A percentile compares a stretch with the other conserved stretches of the same genome.
Conservation (phyloP, 2,888 invertebrate genomes). For the Conistra vaccinii region DNA sequence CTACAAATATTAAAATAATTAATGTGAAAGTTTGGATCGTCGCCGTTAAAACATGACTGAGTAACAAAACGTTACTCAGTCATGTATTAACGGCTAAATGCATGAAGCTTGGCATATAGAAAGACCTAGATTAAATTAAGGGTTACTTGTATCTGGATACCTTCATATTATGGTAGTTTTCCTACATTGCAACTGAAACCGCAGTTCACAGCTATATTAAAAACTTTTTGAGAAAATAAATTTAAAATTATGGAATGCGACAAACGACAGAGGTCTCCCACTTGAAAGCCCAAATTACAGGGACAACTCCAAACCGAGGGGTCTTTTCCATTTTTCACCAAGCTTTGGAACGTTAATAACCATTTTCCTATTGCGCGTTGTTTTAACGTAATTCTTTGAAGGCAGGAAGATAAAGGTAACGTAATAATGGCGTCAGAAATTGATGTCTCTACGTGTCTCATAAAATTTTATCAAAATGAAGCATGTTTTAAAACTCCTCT, state of each 20-base stretch:
- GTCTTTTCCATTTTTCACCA: conserved; percentile 38
- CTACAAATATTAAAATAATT: neutral
- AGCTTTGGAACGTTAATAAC: conserved; percentile 36
- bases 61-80: no score
- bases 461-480: conserved; percentile 27
- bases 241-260: conserved; percentile 13
- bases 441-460: conserved; percentile 38
- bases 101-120: no score
- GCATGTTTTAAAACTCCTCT: conserved; percentile 10
- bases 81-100: neutral
- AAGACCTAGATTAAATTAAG: no score
- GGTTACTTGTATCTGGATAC: neutral
- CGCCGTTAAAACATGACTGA: no score
- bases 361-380: conserved; percentile 25
- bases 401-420: conserved; percentile 37
- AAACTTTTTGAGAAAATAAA: conserved; percentile 8
- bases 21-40: neutral
- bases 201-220: no score
- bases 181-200: no score
- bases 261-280: conserved; percentile 22
- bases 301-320: conserved; percentile 17
- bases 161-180: neutral
- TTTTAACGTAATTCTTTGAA: conserved; percentile 43
- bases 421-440: conserved; percentile 41
- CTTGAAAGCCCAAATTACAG: conserved; percentile 29